Conservation (phyloP, 2,113 vertebrate species). For the Aythya baeri region DNA sequence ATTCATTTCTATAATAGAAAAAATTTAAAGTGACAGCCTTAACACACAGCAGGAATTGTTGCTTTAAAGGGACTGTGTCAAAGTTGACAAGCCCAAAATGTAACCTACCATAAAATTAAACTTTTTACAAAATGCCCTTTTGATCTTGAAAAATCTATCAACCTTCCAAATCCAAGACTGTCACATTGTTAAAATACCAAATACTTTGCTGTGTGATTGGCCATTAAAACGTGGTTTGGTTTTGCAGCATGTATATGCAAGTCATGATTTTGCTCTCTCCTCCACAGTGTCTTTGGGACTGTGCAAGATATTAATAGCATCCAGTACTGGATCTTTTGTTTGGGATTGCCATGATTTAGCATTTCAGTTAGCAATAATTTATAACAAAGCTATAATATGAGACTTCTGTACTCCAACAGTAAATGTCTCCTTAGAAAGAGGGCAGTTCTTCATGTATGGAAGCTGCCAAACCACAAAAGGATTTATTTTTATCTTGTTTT, state of each 20-base stretch:
- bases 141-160: conserved; percentile 1
- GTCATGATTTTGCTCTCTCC: not conserved
- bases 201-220: not conserved
- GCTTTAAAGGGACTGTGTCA: not conserved
- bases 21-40: not conserved
- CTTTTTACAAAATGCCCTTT: not conserved
- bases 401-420: not conserved
- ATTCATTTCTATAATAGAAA: not conserved
- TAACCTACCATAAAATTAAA: conserved; percentile 9
- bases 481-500: not conserved
- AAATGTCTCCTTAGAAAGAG: not conserved
- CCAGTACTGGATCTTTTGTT: not conserved
- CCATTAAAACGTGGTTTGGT: not conserved
- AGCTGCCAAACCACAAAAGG: not conserved
- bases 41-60: not conserved
- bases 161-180: not conserved
- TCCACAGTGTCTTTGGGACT: not conserved
- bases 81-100: conserved; percentile 3
- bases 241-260: not conserved
- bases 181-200: not conserved
- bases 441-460: not conserved
- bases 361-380: conserved; percentile 21
- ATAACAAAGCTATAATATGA: not conserved
- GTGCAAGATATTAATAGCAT: not conserved
- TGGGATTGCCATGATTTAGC: conserved; percentile 8